Conservation (phyloP, 2,797 vertebrate species). For the Lutjanus campechanus region DNA sequence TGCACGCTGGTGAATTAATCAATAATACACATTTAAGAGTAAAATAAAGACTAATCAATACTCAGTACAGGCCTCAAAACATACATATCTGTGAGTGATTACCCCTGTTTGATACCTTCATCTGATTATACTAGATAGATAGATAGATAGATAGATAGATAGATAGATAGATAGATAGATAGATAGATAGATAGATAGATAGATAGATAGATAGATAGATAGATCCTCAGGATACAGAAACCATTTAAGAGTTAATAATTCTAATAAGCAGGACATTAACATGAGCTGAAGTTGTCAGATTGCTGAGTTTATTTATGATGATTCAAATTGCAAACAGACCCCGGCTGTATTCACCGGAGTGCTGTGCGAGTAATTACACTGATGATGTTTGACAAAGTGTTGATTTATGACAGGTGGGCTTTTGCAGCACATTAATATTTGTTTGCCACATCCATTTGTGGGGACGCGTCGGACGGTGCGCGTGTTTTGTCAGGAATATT, state of each 20-base stretch:
- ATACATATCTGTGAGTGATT: too few relatives aligned
- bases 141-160: too few relatives aligned
- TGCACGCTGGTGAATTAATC: too few relatives aligned
- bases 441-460: conserved; percentile 26
- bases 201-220: too few relatives aligned
- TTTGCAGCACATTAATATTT: conserved; percentile 40
- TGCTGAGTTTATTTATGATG: conserved; percentile 36
- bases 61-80: too few relatives aligned
- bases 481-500: conserved; percentile 22
- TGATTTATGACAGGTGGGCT: conserved; percentile 55
- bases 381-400: conserved; percentile 58
- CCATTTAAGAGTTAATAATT: conserved; percentile 30
- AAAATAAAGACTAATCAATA: too few relatives aligned
- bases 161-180: too few relatives aligned
- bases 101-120: too few relatives aligned
- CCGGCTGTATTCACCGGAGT: background rate
- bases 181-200: too few relatives aligned
- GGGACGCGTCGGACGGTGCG: conserved; percentile 17
- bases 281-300: conserved; percentile 19
- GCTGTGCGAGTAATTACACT: conserved; percentile 38
- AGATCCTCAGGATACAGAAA: too few relatives aligned
- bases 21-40: too few relatives aligned
- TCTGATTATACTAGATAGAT: too few relatives aligned
- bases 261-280: conserved; percentile 49
- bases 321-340: conserved; percentile 34